These are phyloP conservation scores for Danio kyathit DNA, from an alignment of 2,797 vertebrate genomes.

Conservation along the genomic window DNA sequence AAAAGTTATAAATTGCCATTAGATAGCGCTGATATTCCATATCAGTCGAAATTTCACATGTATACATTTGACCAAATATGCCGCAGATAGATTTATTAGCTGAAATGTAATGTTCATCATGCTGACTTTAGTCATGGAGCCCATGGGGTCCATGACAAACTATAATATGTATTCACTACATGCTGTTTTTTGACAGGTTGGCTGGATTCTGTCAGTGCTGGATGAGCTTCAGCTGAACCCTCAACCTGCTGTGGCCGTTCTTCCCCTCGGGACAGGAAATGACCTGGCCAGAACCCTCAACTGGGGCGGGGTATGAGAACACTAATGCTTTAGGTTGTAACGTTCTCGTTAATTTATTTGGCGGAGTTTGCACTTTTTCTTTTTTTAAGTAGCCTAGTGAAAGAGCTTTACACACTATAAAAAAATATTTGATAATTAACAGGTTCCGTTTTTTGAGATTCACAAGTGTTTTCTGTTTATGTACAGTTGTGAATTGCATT, in stretches of 20 bases:
- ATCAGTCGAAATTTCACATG: no score
- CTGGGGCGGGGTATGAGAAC: conserved; percentile 91
- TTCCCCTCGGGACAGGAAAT: conserved; percentile 94
- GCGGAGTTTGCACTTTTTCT: no score
- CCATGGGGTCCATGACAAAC: neutral
- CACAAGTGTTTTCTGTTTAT: no score
- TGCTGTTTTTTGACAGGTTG: conserved; percentile 80
- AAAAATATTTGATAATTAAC: no score
- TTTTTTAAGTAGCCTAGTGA: neutral
- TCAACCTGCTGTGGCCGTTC: conserved; percentile 90
- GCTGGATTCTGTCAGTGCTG: conserved; percentile 94
- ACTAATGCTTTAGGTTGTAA: neutral
- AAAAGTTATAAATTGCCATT: no score
- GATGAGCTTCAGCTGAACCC: conserved; percentile 91
- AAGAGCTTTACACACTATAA: neutral
- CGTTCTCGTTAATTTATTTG: neutral
- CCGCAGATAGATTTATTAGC: neutral
- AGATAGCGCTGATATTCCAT: no score
- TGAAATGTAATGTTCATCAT: neutral
- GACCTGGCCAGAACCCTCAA: conserved; percentile 95
- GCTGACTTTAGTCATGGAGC: neutral
- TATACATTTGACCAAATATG: no score
- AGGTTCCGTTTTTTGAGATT: no score
- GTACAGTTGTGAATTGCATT: no score
- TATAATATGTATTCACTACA: neutral